A percentile compares a stretch with the other conserved stretches of the same genome.
These are phyloP conservation scores for Colossoma macropomum DNA, from an alignment of 2,113 vertebrate species.

Conservation along the genomic window DNA sequence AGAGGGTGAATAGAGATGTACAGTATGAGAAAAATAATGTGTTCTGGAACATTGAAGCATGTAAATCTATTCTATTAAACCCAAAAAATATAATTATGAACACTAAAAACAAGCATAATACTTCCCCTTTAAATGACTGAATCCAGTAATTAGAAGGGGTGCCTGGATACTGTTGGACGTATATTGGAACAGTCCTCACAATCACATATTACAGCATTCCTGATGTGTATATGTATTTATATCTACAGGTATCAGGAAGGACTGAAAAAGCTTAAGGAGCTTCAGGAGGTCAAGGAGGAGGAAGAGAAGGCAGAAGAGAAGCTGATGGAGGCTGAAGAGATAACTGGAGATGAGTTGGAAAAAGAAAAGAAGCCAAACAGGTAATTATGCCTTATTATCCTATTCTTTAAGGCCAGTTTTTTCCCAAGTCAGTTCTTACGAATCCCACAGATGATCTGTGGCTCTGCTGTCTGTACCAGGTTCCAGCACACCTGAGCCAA, in stretches of 20 bases:
- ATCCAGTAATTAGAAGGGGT: too few relatives aligned
- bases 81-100: too few relatives aligned
- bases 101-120: too few relatives aligned
- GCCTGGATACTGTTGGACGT: too few relatives aligned
- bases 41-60: too few relatives aligned
- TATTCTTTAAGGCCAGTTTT: too few relatives aligned
- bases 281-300: slow-evolving; percentile 68
- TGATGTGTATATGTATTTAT: not conserved
- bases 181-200: too few relatives aligned
- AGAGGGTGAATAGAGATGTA: too few relatives aligned
- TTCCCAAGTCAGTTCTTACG: not conserved
- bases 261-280: slow-evolving; percentile 69
- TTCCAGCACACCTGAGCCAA: not conserved
- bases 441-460: not conserved
- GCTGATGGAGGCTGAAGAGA: slow-evolving; percentile 59
- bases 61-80: too few relatives aligned
- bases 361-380: slow-evolving; percentile 69
- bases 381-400: slow-evolving; percentile 55
- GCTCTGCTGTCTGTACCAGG: not conserved
- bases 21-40: too few relatives aligned
- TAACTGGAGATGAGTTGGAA: slow-evolving; percentile 67
- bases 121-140: too few relatives aligned
- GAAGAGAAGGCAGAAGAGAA: slow-evolving; percentile 63
- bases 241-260: slow-evolving; percentile 73
- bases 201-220: not conserved